phyloP scores from a whole-genome alignment of 2,797 vertebrate genomes.

The Apogon talboti region DNA sequence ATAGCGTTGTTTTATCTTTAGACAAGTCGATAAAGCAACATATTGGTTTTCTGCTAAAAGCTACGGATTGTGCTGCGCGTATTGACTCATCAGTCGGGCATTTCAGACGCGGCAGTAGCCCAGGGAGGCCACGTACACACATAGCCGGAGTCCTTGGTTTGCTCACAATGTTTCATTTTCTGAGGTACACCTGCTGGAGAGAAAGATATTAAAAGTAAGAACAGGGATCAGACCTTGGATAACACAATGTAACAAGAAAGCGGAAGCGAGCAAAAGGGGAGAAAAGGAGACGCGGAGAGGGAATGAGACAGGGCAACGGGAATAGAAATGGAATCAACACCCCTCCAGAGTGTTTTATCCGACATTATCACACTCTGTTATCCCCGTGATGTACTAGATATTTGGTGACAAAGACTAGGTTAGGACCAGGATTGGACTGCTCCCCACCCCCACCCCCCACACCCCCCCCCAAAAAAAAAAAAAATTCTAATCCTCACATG shows the following conservation, averaged over 20 bases:
- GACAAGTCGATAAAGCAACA: conserved; percentile 73
- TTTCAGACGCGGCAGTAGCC: conserved; percentile 52
- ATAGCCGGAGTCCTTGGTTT: conserved; percentile 47
- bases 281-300: conserved; percentile 1
- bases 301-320: conserved; percentile 45
- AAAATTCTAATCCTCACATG: conserved; percentile 33
- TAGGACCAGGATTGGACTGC: conserved; percentile 32
- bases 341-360: conserved; percentile 59
- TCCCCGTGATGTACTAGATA: conserved; percentile 69
- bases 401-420: conserved; percentile 74
- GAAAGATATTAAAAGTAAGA: conserved; percentile 75
- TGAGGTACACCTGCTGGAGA: conserved; percentile 56
- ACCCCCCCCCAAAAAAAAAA: not conserved
- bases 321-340: conserved; percentile 64
- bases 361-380: conserved; percentile 69
- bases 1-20: conserved; percentile 76
- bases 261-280: conserved; percentile 27
- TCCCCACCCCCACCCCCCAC: not conserved
- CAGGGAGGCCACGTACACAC: conserved; percentile 42
- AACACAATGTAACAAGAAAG: conserved; percentile 61
- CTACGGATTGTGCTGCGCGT: conserved; percentile 66
- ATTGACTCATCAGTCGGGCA: conserved; percentile 75
- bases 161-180: conserved; percentile 67
- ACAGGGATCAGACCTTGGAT: conserved; percentile 72
- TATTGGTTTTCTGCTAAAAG: conserved; percentile 82